phyloP scores from a whole-genome alignment of 2,797 vertebrate genomes.

The Etheostoma perlongum region DNA sequence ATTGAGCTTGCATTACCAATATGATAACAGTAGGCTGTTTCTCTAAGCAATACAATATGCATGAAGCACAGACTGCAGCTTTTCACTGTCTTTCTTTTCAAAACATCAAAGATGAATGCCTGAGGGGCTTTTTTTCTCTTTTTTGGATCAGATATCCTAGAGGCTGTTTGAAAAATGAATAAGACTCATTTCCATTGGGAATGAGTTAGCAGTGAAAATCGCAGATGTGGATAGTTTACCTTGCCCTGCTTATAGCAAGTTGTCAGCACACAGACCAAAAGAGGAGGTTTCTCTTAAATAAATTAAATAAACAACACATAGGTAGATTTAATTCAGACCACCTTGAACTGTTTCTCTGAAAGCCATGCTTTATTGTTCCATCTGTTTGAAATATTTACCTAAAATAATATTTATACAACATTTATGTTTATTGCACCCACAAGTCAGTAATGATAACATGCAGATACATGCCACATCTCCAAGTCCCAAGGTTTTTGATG shows the following conservation, averaged over 20 bases:
- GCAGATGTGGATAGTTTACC: conserved; percentile 75
- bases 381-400: neutral
- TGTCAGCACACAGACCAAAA: conserved; percentile 43
- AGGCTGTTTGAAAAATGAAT: conserved; percentile 81
- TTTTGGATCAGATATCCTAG: conserved; percentile 72
- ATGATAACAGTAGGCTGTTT: conserved; percentile 61
- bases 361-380: neutral
- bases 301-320: conserved; percentile 15
- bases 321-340: conserved; percentile 27
- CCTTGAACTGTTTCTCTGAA: conserved; percentile 17
- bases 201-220: conserved; percentile 68
- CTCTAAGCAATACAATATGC: conserved; percentile 73
- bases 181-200: conserved; percentile 80
- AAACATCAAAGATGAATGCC: conserved; percentile 75
- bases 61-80: conserved; percentile 69
- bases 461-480: neutral
- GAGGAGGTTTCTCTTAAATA: conserved; percentile 8
- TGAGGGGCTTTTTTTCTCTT: conserved; percentile 50
- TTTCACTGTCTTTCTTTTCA: conserved; percentile 69
- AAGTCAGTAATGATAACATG: neutral
- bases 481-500: neutral
- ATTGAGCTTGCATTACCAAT: conserved; percentile 51
- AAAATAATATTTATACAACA: neutral
- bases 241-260: conserved; percentile 68
- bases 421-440: neutral